Evolutionary conservation across 2,888 invertebrate genomes (phyloP).

Genomic region (Trypoxylon attenuatum): DNA sequence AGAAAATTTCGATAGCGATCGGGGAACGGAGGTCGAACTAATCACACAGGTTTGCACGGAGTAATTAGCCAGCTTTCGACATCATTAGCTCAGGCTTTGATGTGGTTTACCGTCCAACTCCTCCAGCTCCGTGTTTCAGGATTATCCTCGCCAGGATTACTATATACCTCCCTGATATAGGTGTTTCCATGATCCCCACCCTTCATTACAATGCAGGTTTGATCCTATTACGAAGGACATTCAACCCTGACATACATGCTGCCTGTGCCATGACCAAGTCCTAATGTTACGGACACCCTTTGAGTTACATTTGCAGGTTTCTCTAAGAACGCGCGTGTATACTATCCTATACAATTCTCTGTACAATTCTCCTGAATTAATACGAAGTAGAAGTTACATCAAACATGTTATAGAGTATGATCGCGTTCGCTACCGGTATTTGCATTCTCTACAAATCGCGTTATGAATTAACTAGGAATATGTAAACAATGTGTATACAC

Average conservation of each 20-base stretch:
- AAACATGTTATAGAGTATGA: too few relatives aligned
- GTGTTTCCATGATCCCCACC: conserved; percentile 12
- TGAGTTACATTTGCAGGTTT: too few relatives aligned
- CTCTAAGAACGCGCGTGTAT: too few relatives aligned
- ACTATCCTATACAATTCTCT: too few relatives aligned
- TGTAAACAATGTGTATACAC: neutral
- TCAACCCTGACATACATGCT: conserved; percentile 34
- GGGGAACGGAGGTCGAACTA: conserved; percentile 40
- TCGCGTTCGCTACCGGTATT: too few relatives aligned
- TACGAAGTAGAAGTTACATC: too few relatives aligned
- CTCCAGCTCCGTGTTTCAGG: conserved; percentile 49
- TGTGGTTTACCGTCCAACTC: conserved; percentile 58
- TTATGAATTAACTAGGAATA: neutral
- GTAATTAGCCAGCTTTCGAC: conserved; percentile 69
- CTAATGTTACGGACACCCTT: conserved; percentile 33
- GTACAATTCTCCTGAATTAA: too few relatives aligned
- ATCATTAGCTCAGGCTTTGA: conserved; percentile 66
- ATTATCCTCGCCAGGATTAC: conserved; percentile 57
- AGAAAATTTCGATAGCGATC: conserved; percentile 47
- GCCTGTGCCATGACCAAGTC: conserved; percentile 39
- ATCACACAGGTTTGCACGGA: conserved; percentile 60
- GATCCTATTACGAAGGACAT: conserved; percentile 57
- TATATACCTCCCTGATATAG: conserved; percentile 50
- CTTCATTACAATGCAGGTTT: conserved; percentile 60
- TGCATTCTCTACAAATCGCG: too few relatives aligned